These are phyloP conservation scores for Habropoda laboriosa DNA, from an alignment of 1,140 invertebrate genomes.

Conservation along the genomic window DNA sequence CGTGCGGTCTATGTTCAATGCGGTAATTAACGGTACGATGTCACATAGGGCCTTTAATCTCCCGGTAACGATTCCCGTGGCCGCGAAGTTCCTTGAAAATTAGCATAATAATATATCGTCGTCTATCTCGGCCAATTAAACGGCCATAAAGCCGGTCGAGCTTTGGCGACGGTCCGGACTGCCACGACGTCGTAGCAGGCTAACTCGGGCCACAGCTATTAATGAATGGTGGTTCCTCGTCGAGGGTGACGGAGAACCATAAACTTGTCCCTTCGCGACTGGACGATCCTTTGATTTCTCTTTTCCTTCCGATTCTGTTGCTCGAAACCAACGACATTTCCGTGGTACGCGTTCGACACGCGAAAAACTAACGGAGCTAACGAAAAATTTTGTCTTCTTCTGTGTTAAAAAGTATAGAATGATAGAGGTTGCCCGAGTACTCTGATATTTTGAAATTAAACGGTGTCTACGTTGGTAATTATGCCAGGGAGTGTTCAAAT, in stretches of 20 bases:
- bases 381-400: background rate
- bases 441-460: too few relatives aligned
- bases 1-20: conserved; percentile 59
- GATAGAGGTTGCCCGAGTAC: too few relatives aligned
- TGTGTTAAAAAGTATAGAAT: too few relatives aligned
- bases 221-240: conserved; percentile 72
- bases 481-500: too few relatives aligned
- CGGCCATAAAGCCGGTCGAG: conserved; percentile 71
- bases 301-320: conserved; percentile 1
- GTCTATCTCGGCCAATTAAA: conserved; percentile 75
- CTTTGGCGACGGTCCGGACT: conserved; percentile 64
- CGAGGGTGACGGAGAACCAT: conserved; percentile 68
- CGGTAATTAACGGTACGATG: conserved; percentile 66
- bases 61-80: conserved; percentile 58
- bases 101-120: conserved; percentile 75
- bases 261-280: conserved; percentile 71
- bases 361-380: background rate
- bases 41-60: conserved; percentile 65
- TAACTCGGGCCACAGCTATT: conserved; percentile 73
- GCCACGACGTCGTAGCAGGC: conserved; percentile 63
- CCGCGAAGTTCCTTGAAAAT: conserved; percentile 69
- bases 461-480: too few relatives aligned
- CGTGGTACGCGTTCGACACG: background rate
- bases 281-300: conserved; percentile 37
- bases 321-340: background rate